Evolutionary conservation across 2,888 invertebrate species (phyloP).

Genomic region (Globia sparganii): DNA sequence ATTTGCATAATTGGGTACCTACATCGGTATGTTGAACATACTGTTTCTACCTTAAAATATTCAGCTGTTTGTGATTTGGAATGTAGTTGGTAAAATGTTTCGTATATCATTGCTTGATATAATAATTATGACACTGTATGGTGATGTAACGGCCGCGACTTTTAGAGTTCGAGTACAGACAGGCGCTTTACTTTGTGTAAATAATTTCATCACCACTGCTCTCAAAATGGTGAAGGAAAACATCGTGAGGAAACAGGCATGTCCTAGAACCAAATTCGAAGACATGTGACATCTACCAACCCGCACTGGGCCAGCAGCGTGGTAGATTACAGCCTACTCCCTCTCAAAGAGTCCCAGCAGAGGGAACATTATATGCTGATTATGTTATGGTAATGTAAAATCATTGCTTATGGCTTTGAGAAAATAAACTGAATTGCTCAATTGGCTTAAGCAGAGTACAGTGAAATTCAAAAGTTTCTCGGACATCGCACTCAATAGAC

Average conservation of each 20-base stretch:
- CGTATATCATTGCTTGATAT: not conserved
- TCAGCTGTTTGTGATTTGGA: not conserved
- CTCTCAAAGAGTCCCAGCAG: too few relatives aligned
- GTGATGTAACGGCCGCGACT: not conserved
- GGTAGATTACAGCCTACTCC: too few relatives aligned
- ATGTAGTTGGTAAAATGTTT: not conserved
- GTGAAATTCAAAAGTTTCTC: not conserved
- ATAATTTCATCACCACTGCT: too few relatives aligned
- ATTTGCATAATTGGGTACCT: conserved; percentile 40
- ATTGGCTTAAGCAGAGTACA: not conserved
- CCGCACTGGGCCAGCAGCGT: too few relatives aligned
- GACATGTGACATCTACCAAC: too few relatives aligned
- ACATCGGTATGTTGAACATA: not conserved
- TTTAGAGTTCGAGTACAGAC: too few relatives aligned
- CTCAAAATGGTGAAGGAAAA: too few relatives aligned
- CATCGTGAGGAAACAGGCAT: too few relatives aligned
- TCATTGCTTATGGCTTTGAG: not conserved
- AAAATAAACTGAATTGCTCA: not conserved
- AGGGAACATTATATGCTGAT: too few relatives aligned
- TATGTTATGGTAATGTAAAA: not conserved
- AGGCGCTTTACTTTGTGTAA: too few relatives aligned
- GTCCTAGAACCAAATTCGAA: too few relatives aligned
- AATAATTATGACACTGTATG: not conserved
- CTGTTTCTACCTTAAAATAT: not conserved
- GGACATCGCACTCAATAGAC: not conserved